Evolutionary conservation across 2,113 vertebrate species (phyloP).

Genomic region (Mobula hypostoma): DNA sequence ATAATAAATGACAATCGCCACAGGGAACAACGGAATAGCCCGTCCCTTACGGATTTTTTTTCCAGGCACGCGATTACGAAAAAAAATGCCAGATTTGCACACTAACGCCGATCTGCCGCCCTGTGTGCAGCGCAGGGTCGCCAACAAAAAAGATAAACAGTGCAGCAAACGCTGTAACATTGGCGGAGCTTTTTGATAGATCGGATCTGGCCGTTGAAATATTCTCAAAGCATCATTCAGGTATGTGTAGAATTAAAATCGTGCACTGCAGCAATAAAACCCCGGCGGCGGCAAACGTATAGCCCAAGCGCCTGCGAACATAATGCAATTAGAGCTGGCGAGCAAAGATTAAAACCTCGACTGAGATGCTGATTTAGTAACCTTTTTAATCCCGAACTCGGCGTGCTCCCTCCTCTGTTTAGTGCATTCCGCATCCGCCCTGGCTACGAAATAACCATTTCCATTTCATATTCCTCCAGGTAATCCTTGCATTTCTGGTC

Average conservation of each 20-base stretch:
- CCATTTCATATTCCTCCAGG: conserved; percentile 6
- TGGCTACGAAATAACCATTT: background rate
- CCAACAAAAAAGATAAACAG: background rate
- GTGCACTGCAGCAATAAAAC: conserved; percentile 15
- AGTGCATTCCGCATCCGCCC: conserved; percentile 26
- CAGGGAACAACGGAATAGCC: background rate
- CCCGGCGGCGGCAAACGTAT: background rate
- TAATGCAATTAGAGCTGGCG: background rate
- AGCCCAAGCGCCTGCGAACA: background rate
- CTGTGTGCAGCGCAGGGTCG: conserved; percentile 2
- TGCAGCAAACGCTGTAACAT: background rate
- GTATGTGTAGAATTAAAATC: conserved; percentile 22
- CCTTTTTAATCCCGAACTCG: conserved; percentile 30
- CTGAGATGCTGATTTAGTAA: conserved; percentile 29
- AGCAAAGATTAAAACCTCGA: conserved; percentile 18
- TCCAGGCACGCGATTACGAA: background rate
- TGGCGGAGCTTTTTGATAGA: background rate
- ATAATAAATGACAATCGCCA: conserved; percentile 26
- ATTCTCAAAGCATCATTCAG: conserved; percentile 12
- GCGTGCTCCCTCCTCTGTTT: background rate
- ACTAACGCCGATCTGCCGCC: background rate
- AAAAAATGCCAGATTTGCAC: background rate
- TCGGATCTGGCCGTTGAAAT: background rate
- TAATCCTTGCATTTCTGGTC: background rate
- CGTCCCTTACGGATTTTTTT: background rate